Evolutionary conservation across 2,113 vertebrate genomes (phyloP).

Genomic region (Microtus pennsylvanicus): DNA sequence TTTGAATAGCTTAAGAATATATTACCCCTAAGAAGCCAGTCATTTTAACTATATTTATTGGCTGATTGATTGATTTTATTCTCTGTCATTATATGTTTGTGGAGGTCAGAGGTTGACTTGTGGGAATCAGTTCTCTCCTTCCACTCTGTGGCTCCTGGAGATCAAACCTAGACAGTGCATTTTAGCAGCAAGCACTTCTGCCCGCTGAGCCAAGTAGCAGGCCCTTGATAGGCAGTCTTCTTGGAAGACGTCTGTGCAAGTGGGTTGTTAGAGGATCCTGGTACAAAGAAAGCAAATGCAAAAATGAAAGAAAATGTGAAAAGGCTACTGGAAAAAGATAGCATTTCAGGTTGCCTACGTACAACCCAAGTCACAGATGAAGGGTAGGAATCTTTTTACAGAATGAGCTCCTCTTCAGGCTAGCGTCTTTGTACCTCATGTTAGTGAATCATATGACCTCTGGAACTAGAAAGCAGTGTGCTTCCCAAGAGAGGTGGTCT

Average conservation of each 20-base stretch:
- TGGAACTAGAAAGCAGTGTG: not conserved
- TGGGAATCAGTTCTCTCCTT: not conserved
- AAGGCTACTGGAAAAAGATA: not conserved
- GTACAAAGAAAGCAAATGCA: not conserved
- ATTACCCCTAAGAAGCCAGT: too few relatives aligned
- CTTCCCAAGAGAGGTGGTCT: not conserved
- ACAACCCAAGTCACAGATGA: not conserved
- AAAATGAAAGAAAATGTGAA: not conserved
- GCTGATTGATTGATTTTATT: not conserved
- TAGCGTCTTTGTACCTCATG: not conserved
- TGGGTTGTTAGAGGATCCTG: not conserved
- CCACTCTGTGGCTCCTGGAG: not conserved
- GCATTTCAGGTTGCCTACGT: not conserved
- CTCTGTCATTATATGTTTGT: not conserved
- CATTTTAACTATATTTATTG: not conserved
- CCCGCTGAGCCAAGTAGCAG: too few relatives aligned
- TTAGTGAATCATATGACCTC: not conserved
- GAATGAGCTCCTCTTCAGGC: not conserved
- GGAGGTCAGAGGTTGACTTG: not conserved
- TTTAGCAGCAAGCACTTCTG: not conserved
- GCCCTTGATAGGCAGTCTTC: not conserved
- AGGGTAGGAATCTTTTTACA: not conserved
- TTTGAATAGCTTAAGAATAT: not conserved
- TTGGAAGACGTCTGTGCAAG: not conserved
- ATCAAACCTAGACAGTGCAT: not conserved